Percentiles rank a stretch among this genome's conserved stretches.
phyloP scores from a whole-genome alignment of 1,140 invertebrate genomes.

The Conus betulinus region DNA sequence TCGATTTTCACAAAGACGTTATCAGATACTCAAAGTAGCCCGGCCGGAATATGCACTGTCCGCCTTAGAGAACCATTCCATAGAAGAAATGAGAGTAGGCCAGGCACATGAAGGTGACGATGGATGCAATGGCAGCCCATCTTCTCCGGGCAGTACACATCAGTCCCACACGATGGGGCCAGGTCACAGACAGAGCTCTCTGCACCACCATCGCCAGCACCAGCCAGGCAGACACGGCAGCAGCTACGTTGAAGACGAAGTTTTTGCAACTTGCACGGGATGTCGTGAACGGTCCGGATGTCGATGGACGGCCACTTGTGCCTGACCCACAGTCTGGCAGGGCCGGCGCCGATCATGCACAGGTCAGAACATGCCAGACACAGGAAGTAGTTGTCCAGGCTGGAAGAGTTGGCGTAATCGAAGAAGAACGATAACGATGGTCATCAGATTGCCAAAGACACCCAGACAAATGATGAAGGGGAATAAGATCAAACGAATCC shows the following conservation, averaged over 20 bases:
- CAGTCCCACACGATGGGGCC: slow-evolving; percentile 1
- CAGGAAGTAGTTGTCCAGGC: neutral
- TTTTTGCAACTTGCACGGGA: neutral
- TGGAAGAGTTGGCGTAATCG: neutral
- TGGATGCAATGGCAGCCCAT: neutral
- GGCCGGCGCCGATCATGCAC: neutral
- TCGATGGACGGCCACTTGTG: too few relatives aligned
- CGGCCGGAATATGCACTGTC: neutral
- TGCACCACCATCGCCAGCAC: neutral
- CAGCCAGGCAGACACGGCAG: neutral
- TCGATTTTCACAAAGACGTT: neutral
- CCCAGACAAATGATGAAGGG: neutral
- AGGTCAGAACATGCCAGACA: neutral
- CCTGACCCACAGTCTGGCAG: neutral
- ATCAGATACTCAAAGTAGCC: neutral
- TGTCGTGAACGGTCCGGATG: neutral
- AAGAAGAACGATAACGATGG: neutral
- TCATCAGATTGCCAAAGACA: neutral
- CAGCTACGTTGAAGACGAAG: neutral
- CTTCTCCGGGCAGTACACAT: neutral
- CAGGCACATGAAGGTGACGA: neutral
- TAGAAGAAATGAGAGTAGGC: neutral
- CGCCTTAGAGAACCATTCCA: neutral
- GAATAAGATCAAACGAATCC: too few relatives aligned
- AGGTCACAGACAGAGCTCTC: neutral